Evolutionary conservation across 2,113 vertebrate species (phyloP), one percentile per base, ranked within the genome.

Genomic region (Ciconia boyciana): DNA sequence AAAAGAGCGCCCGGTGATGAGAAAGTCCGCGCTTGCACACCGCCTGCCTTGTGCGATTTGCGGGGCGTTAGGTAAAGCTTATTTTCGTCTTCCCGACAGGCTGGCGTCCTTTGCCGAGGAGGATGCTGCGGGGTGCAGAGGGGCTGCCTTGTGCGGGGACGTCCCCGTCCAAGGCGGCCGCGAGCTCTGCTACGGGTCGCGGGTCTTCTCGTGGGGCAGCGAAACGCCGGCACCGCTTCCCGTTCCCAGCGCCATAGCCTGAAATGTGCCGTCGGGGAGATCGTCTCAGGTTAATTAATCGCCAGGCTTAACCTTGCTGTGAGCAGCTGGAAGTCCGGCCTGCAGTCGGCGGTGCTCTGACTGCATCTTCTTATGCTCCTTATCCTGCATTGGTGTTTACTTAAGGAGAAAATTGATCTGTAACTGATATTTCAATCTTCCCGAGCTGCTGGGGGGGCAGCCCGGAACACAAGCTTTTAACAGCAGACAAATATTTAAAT

Each of bases 361-460:
- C 89, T 75, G 91, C 97, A 84, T 96, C 97, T 95, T 92, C 96
- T 96, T 87, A 71, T 90, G 87, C 96, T 96, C 95, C 96, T 97
- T 96, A 83, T 57, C 97, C 94, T 92, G 95, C 90, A 66, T 84
- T 75, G 96, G 93, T 96, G 96, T 96, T 97, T 90, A 94, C 96
- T 93, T 95, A 90, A 83, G 97, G 95, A 92, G 96, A 95, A 98
- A 92, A 96, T 95, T n/a, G 95, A 94, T 96, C 95, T 43, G 95
- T 97, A 94, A 85, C 95, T 95, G 96, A 85, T 94, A 95, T 75
- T 95, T 94, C 96, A 89, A 26, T 94, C 95, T 97, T 95, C 78
- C 96, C 80, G 60, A 95, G 96, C 96, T 93, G 96, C 93, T 86
- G 94, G 54, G 83, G 93, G 76, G 76, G 51, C 86, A 92, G 89